Evolutionary conservation across 2,888 invertebrate species (phyloP).

Genomic region (Venusia cambrica): DNA sequence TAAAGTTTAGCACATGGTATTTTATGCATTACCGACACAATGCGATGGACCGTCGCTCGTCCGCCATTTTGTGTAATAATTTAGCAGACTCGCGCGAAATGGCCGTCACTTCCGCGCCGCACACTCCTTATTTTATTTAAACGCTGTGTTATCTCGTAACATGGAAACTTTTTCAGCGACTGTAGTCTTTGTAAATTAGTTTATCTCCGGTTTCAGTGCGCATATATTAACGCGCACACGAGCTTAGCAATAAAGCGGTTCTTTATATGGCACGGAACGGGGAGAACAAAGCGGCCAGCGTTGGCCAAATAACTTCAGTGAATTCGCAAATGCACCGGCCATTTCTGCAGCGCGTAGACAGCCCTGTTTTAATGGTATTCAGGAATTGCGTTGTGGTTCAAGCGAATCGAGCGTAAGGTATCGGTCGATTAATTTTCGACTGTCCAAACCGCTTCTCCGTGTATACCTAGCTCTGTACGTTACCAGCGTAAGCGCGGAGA

Average conservation of each 20-base stretch:
- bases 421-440: slow-evolving; percentile 36
- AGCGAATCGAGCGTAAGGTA: slow-evolving; percentile 36
- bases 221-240: slow-evolving; percentile 53
- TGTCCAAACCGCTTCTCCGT: slow-evolving; percentile 20
- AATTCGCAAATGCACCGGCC: slow-evolving; percentile 61
- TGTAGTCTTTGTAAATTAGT: slow-evolving; percentile 29
- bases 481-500: slow-evolving; percentile 33
- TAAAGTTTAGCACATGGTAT: slow-evolving; percentile 47
- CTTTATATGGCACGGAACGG: slow-evolving; percentile 60
- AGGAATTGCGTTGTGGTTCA: slow-evolving; percentile 39
- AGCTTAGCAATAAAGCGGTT: slow-evolving; percentile 54
- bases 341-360: slow-evolving; percentile 45
- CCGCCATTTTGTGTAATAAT: slow-evolving; percentile 68
- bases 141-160: slow-evolving; percentile 40
- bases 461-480: slow-evolving; percentile 32
- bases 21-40: slow-evolving; percentile 38
- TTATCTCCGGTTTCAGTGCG: slow-evolving; percentile 35
- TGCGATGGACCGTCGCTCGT: slow-evolving; percentile 50
- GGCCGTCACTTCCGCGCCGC: slow-evolving; percentile 53
- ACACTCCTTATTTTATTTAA: slow-evolving; percentile 50
- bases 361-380: slow-evolving; percentile 39
- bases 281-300: slow-evolving; percentile 46
- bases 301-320: slow-evolving; percentile 51
- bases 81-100: slow-evolving; percentile 69
- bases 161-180: slow-evolving; percentile 29